phyloP scores from a whole-genome alignment of 2,888 invertebrate genomes.

The Drosophila multiciliata region DNA sequence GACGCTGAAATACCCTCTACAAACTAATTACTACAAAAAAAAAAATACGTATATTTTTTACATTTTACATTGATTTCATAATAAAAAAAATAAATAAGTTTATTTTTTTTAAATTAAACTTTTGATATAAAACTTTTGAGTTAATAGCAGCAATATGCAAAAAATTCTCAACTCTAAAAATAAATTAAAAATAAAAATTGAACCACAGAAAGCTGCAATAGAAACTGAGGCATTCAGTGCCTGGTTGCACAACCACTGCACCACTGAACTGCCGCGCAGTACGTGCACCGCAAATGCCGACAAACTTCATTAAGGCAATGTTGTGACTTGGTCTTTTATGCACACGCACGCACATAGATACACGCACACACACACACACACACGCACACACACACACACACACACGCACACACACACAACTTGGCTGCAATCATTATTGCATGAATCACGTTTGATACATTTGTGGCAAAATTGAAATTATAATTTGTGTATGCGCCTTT shows the following conservation, averaged over 20 bases:
- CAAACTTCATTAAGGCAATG: constrained; percentile 68
- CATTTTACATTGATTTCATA: not conserved
- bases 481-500: constrained; percentile 75
- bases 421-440: constrained; percentile 81
- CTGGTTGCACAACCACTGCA: constrained; percentile 37
- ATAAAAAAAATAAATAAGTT: not conserved
- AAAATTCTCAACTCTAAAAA: constrained; percentile 51
- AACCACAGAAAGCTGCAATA: constrained; percentile 37
- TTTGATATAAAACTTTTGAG: no score
- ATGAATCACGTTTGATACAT: constrained; percentile 84
- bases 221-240: constrained; percentile 30
- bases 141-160: constrained; percentile 1
- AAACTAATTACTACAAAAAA: no score
- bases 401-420: constrained; percentile 31
- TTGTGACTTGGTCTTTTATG: constrained; percentile 49
- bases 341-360: constrained; percentile 27
- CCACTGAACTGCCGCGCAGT: constrained; percentile 2
- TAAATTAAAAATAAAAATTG: constrained; percentile 37
- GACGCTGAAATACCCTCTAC: constrained; percentile 23
- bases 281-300: constrained; percentile 61
- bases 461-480: constrained; percentile 84
- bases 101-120: no score
- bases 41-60: not conserved
- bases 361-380: constrained; percentile 21
- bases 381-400: constrained; percentile 25